Conservation (phyloP, 2,888 invertebrate species). For the Taphrorychus bicolor region DNA sequence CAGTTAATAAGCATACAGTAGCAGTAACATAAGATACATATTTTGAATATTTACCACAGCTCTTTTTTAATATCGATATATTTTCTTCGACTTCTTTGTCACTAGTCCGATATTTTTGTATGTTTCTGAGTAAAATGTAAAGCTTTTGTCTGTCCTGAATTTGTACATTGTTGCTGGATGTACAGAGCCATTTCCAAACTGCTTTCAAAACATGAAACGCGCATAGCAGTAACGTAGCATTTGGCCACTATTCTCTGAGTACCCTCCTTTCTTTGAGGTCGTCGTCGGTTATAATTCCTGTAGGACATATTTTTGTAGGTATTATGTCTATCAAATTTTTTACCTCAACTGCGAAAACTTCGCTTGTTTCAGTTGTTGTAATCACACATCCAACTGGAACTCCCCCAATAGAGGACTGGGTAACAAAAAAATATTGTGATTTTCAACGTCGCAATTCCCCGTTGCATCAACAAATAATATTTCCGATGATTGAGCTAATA, state of each 20-base stretch:
- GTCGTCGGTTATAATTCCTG: conserved; percentile 30
- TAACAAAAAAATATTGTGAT: conserved; percentile 35
- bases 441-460: conserved; percentile 25
- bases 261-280: conserved; percentile 26
- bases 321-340: conserved; percentile 11
- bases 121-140: background rate
- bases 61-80: too few relatives aligned
- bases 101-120: too few relatives aligned
- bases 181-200: background rate
- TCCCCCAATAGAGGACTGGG: conserved; percentile 23
- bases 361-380: conserved; percentile 9
- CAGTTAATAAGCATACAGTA: too few relatives aligned
- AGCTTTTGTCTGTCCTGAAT: background rate
- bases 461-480: conserved; percentile 13
- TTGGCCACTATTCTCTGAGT: conserved; percentile 25
- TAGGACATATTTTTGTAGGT: conserved; percentile 28
- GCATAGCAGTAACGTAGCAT: conserved; percentile 22
- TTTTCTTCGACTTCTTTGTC: too few relatives aligned
- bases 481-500: background rate
- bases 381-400: conserved; percentile 11
- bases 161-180: background rate
- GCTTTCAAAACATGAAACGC: conserved; percentile 32
- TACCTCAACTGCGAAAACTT: conserved; percentile 22
- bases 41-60: too few relatives aligned
- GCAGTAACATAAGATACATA: too few relatives aligned